A percentile compares a stretch with the other conserved stretches of the same genome.
Conservation (phyloP, 92 coral and sea anemone genomes). For the Porites lobata region DNA sequence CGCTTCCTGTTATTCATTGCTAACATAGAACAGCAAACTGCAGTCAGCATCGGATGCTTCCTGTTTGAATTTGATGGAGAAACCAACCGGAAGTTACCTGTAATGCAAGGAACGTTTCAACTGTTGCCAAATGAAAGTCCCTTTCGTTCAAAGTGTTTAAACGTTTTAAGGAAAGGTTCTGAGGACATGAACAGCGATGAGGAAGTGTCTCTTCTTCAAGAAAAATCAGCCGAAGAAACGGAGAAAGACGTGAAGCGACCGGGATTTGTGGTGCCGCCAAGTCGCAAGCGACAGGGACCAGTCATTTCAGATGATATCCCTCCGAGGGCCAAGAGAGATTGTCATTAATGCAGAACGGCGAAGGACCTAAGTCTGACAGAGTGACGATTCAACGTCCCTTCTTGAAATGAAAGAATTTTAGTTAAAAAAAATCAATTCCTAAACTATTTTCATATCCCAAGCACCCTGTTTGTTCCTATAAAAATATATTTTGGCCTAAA, state of each 20-base stretch:
- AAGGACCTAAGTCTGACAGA: background rate
- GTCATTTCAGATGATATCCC: background rate
- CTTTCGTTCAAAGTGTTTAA: slow-evolving; percentile 32
- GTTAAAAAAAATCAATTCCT: too few relatives aligned
- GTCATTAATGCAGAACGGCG: too few relatives aligned
- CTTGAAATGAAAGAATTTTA: too few relatives aligned
- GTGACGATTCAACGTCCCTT: too few relatives aligned
- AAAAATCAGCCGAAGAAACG: background rate
- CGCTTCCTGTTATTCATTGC: slow-evolving; percentile 88
- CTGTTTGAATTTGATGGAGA: slow-evolving; percentile 24
- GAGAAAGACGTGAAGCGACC: background rate
- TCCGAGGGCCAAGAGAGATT: background rate
- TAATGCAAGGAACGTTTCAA: slow-evolving; percentile 25
- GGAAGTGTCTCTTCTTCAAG: background rate
- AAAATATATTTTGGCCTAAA: too few relatives aligned
- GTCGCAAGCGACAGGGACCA: background rate
- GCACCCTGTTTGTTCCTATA: too few relatives aligned
- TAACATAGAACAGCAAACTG: slow-evolving; percentile 59
- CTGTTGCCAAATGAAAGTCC: slow-evolving; percentile 47
- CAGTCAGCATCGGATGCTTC: slow-evolving; percentile 37
- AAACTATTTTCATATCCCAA: too few relatives aligned
- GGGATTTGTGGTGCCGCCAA: background rate
- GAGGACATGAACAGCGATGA: slow-evolving; percentile 2
- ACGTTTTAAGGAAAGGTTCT: background rate
- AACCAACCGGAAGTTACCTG: slow-evolving; percentile 5